Conservation (phyloP, 2,888 invertebrate genomes). For the Resseliella maxima region DNA sequence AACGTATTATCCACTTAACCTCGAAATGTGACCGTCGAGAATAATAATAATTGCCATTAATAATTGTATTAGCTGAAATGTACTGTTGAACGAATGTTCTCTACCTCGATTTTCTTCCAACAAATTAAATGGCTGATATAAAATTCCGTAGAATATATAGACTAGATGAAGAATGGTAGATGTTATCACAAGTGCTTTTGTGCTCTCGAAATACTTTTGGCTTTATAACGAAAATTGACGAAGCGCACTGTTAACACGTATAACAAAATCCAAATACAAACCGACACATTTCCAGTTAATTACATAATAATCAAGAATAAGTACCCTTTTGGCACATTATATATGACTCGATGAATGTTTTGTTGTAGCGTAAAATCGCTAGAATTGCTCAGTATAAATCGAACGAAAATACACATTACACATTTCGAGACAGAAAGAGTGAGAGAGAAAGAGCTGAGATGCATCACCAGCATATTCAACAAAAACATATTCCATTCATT, state of each 20-base stretch:
- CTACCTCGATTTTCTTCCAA: not conserved
- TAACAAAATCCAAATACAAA: constrained; percentile 27
- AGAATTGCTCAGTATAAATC: not conserved
- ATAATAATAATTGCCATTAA: constrained; percentile 34
- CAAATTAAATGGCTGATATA: not conserved
- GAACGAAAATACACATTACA: not conserved
- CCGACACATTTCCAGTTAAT: constrained; percentile 34
- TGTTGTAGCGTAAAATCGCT: not conserved
- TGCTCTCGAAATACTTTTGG: not conserved
- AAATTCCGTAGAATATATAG: not conserved
- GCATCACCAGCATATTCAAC: constrained; percentile 6
- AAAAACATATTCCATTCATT: constrained; percentile 27
- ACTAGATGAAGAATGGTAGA: not conserved
- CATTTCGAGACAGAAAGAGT: too few species aligned
- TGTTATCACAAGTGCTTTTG: not conserved
- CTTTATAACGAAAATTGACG: not conserved
- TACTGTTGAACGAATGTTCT: too few species aligned
- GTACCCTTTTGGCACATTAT: constrained; percentile 38
- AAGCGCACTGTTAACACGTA: not conserved
- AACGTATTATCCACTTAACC: not conserved
- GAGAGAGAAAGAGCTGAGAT: not conserved
- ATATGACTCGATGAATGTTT: constrained; percentile 28
- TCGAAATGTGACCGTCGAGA: constrained; percentile 30
- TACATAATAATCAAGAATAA: constrained; percentile 38
- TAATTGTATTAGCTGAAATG: not conserved